Base-by-base conservation (phyloP, 2,888 invertebrate genomes). In the Miltochrista miniata region DNA sequence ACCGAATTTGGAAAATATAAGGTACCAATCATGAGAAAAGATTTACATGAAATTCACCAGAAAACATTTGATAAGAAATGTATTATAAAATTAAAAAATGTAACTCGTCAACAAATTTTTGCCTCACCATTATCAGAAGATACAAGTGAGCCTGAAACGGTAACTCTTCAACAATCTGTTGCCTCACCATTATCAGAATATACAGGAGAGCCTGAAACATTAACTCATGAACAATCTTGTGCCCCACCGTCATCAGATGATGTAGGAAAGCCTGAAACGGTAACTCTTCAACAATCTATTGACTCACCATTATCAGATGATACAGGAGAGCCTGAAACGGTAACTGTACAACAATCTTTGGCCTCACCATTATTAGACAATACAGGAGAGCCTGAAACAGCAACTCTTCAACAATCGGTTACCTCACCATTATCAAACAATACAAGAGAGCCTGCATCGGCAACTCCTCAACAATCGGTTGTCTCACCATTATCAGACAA, bases 1-100 rank as follows among this genome's bases (percentile, higher is more conserved):
- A 89, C 88, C 1, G 80, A 88, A 65, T 85, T 72, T 65, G 89
- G 87, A n/a, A 73, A 68, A 35, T 84, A 69, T 63, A 73, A 70
- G 43, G 57, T 82, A 12, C 56, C 61, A 35, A 37, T 49, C 1
- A 64, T 80, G 15, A 59, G 79, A 30, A 59, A 57, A 45, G 59
- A 68, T 30, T 38, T 64, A 35, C 70, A 79, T 46, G 51, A 51
- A 38, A 74, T 70, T 54, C 90, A 90, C 58, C 81, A 87, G 61
- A 68, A 59, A 13, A 74, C 71, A 56, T 75, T 90, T 13, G 61
- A 64, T 31, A 74, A 79, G 44, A 84, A 79, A 57, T 83, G 84
- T 67, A 46, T 48, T 10, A 79, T 90, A 1, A 56, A 68, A 54
- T 61, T 89, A 56, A 57, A 63, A 56, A 72, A 60, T 50, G 48